Evolutionary conservation across 2,888 invertebrate species (phyloP).

Genomic region (Oscheius sp.): DNA sequence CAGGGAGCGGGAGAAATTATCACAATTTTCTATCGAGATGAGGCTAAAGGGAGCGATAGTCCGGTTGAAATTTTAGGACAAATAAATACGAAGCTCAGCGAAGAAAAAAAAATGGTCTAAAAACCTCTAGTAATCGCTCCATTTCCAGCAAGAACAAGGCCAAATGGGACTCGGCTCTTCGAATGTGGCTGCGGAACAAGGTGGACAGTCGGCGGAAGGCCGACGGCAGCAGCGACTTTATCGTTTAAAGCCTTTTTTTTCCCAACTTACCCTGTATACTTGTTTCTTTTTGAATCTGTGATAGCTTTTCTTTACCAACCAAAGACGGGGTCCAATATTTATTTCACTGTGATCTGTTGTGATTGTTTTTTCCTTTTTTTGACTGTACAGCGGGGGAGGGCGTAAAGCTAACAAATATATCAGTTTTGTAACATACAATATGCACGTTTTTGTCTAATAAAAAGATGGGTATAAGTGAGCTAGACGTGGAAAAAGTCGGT

Average conservation of each 20-base stretch:
- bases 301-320: constrained; percentile 4
- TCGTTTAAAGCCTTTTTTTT: constrained; percentile 2
- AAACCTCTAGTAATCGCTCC: too few relatives aligned
- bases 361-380: neutral
- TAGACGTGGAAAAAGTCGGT: neutral
- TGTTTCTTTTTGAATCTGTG: constrained; percentile 21
- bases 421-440: constrained; percentile 20
- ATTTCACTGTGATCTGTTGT: constrained; percentile 3
- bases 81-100: too few relatives aligned
- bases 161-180: constrained; percentile 46
- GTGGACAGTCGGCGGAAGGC: constrained; percentile 20
- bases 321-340: constrained; percentile 12
- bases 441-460: constrained; percentile 17
- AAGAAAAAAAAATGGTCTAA: too few relatives aligned
- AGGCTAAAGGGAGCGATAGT: too few relatives aligned
- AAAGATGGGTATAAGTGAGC: constrained; percentile 21
- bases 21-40: too few relatives aligned
- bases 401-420: constrained; percentile 30
- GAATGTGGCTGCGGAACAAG: constrained; percentile 32
- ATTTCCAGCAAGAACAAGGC: constrained; percentile 57
- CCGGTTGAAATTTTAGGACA: too few relatives aligned
- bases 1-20: too few relatives aligned
- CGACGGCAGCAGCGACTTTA: constrained; percentile 2
- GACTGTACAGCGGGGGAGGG: constrained; percentile 12
- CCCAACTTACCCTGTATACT: neutral